Conservation (phyloP, 2,888 invertebrate species). For the Euplexia lucipara region DNA sequence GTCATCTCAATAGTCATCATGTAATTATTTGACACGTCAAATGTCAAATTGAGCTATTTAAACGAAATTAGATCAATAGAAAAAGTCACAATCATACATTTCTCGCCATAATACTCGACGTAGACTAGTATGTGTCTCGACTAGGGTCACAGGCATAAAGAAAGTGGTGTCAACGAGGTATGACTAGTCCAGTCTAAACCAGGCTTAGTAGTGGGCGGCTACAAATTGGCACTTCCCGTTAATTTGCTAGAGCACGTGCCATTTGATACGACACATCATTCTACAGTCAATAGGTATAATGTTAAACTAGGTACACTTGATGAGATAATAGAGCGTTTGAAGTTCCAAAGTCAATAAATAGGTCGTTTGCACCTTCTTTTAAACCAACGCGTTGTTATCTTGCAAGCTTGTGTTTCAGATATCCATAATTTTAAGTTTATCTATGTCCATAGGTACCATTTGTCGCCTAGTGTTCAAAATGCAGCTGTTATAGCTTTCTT, state of each 20-base stretch:
- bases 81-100: neutral
- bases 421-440: too few relatives aligned
- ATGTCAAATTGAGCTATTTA: too few relatives aligned
- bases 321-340: neutral
- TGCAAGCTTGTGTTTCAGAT: too few relatives aligned
- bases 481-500: too few relatives aligned
- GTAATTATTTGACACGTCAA: neutral
- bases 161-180: slow-evolving; percentile 64
- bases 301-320: neutral
- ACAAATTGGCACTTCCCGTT: slow-evolving; percentile 78
- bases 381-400: too few relatives aligned
- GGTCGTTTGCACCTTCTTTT: too few relatives aligned
- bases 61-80: too few relatives aligned
- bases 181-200: slow-evolving; percentile 59
- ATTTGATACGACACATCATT: slow-evolving; percentile 44
- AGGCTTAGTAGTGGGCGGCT: slow-evolving; percentile 68
- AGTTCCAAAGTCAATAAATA: neutral
- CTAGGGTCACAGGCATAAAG: slow-evolving; percentile 34
- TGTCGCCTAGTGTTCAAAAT: too few relatives aligned
- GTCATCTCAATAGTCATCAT: too few relatives aligned
- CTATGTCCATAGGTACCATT: too few relatives aligned
- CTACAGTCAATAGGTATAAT: slow-evolving; percentile 24
- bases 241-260: slow-evolving; percentile 64
- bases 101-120: neutral
- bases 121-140: neutral